phyloP scores from a whole-genome alignment of 2,888 invertebrate species.

The Seira musarum region DNA sequence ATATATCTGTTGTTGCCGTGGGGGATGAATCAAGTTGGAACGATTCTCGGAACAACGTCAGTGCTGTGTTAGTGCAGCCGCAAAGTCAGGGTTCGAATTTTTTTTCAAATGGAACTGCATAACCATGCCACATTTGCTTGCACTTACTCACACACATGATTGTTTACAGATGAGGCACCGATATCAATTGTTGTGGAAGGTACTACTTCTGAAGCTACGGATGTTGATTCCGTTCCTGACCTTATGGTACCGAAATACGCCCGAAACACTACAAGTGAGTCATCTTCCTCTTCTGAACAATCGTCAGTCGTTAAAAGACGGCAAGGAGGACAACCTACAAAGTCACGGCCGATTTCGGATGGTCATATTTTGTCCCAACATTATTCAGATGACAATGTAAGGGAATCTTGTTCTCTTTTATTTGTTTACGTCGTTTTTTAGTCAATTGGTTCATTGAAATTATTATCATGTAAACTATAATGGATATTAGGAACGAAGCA shows the following conservation, averaged over 20 bases:
- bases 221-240: constrained; percentile 72
- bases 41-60: constrained; percentile 61
- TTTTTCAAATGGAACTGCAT: too few species aligned
- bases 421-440: too few species aligned
- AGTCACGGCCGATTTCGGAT: constrained; percentile 67
- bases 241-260: constrained; percentile 66
- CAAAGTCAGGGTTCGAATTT: constrained; percentile 30
- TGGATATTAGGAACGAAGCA: constrained; percentile 34
- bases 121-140: too few species aligned
- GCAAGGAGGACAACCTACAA: constrained; percentile 35
- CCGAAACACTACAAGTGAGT: constrained; percentile 70
- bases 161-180: constrained; percentile 70
- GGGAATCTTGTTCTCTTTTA: too few species aligned
- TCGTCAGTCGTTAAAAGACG: constrained; percentile 37
- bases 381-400: constrained; percentile 48
- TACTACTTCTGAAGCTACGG: constrained; percentile 72
- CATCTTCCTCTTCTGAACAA: constrained; percentile 68
- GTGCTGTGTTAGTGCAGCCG: constrained; percentile 65
- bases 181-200: constrained; percentile 75
- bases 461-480: not conserved
- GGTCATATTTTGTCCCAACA: constrained; percentile 66
- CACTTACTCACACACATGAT: not conserved
- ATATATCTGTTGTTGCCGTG: constrained; percentile 92
- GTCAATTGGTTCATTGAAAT: too few species aligned
- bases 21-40: constrained; percentile 77